Base-by-base conservation (phyloP, 2,113 vertebrate genomes). In the Pelusios castaneus region DNA sequence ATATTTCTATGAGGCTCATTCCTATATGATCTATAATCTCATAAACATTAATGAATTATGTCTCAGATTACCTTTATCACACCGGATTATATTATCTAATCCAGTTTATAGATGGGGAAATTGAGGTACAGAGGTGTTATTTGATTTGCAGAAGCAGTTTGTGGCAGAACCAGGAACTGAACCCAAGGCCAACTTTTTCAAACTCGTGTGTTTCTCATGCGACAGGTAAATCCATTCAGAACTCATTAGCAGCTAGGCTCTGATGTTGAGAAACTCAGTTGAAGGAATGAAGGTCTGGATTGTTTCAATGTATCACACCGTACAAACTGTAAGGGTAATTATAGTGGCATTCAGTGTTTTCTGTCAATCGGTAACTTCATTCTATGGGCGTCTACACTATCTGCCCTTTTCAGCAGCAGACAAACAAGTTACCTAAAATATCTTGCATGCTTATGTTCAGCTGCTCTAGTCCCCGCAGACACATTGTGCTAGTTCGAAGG, bases 11-110 rank as follows among this genome's bases (percentile, higher is more conserved):
- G 47, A 12, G 1, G 21, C 11, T 56, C 16, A 6, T 6, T 3
- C 21, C 52, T n/a, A 3, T 76, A 31, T 55, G 84, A 34, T 70
- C 47, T 75, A 51, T 19, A 3, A 0, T 2, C 17, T 22, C 1
- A 0, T 17, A 7, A 22, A 0, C 29, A 4, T 21, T 31, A 29
- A 1, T 0, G 9, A 54, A 13, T 12, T 2, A 25, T 78, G 67
- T 21, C 80, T 84, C 10, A 52, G 55, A 3, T 31, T 2, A 1
- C 25, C 29, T 27, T 58, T 0, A 41, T 86, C 21, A 22, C 2
- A 70, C 34, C 34, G 7, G 52, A 77, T 77, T 80, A 34, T 21
- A 9, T 54, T 51, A 29, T 2, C 21, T 3, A 41, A 38, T 67
- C 9, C 1, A 1, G 3, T 90, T 73, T 67, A 63, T 55, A 54